phyloP scores from a whole-genome alignment of 2,113 vertebrate genomes.

The Scopus umbretta region DNA sequence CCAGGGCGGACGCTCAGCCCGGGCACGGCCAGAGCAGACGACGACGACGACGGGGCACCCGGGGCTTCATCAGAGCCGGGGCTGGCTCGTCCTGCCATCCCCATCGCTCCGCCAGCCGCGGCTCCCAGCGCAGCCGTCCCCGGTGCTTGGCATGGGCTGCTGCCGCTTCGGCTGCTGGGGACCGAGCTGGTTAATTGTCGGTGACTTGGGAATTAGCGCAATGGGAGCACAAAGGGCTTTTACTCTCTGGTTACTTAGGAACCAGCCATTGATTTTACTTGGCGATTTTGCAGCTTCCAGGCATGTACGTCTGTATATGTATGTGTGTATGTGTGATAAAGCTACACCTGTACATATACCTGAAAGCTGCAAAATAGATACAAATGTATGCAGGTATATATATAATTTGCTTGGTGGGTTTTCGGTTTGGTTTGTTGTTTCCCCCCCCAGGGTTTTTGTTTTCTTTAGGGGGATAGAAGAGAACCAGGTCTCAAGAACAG shows the following conservation, averaged over 20 bases:
- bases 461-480: background rate
- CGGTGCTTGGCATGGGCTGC: fast-evolving
- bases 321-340: fast-evolving
- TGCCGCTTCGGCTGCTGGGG: background rate
- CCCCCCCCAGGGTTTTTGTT: no score
- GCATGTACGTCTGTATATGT: background rate
- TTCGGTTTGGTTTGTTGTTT: fast-evolving
- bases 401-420: background rate
- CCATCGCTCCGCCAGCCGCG: fast-evolving
- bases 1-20: background rate
- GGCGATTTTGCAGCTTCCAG: background rate
- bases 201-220: background rate
- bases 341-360: fast-evolving
- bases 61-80: fast-evolving
- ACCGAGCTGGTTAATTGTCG: background rate
- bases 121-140: fast-evolving
- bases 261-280: background rate
- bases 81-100: fast-evolving
- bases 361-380: fast-evolving
- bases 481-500: background rate
- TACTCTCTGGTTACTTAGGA: background rate
- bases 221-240: background rate
- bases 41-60: background rate
- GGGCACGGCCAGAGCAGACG: fast-evolving
- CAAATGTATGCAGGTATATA: fast-evolving